Conservation (phyloP, 2,888 invertebrate species). For the Eumerus sabulonum region DNA sequence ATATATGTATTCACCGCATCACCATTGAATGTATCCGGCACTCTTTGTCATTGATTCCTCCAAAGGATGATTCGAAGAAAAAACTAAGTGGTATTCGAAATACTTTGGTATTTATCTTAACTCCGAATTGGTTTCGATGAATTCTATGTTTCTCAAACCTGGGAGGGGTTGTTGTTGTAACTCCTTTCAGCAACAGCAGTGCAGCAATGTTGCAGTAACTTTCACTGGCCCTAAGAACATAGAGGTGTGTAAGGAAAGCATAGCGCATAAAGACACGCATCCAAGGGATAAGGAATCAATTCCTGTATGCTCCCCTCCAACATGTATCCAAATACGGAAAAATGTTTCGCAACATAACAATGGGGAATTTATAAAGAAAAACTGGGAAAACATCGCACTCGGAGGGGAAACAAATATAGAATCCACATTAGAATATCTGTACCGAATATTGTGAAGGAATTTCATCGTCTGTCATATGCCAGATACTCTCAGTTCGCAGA, state of each 20-base stretch:
- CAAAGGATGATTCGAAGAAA: too few species aligned
- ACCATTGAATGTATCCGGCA: too few species aligned
- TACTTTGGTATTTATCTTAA: too few species aligned
- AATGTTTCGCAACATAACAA: conserved; percentile 13
- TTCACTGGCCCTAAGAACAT: too few species aligned
- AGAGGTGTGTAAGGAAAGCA: too few species aligned
- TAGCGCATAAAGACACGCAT: conserved; percentile 6
- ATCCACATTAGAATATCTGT: conserved; percentile 60
- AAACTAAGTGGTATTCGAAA: too few species aligned
- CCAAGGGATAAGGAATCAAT: conserved; percentile 2
- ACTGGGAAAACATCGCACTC: conserved; percentile 38
- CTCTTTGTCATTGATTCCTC: too few species aligned
- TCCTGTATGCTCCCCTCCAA: background rate
- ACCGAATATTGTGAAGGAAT: conserved; percentile 45
- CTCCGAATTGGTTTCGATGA: too few species aligned
- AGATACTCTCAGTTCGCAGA: conserved; percentile 56
- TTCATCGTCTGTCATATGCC: conserved; percentile 48
- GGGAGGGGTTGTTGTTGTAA: too few species aligned
- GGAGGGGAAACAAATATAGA: conserved; percentile 43
- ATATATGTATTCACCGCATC: conserved; percentile 17
- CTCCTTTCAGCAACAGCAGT: too few species aligned
- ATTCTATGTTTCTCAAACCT: too few species aligned
- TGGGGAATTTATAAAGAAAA: conserved; percentile 1
- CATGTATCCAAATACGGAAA: conserved; percentile 1
- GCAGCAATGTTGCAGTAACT: too few species aligned